phyloP scores from a whole-genome alignment of 2,888 invertebrate species.

The Epistrophella euchroma region DNA sequence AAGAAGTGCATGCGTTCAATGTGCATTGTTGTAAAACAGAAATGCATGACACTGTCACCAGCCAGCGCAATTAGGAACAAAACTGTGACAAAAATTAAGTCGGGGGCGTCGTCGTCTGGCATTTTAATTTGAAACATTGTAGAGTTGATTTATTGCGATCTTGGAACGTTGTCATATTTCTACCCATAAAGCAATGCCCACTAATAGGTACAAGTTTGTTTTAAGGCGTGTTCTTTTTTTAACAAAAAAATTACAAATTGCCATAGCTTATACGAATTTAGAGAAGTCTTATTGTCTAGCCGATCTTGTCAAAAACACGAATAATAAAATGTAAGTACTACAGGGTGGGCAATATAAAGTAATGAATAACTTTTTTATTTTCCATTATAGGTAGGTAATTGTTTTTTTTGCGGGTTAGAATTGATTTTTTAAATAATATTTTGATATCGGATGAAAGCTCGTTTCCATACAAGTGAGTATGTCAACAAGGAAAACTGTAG shows the following conservation, averaged over 20 bases:
- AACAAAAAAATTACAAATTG: conserved; percentile 2
- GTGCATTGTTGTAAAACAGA: conserved; percentile 36
- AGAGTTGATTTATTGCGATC: conserved; percentile 52
- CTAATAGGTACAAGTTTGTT: conserved; percentile 19
- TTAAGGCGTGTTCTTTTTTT: conserved; percentile 16
- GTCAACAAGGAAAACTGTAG: no score
- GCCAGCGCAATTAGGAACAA: conserved; percentile 67
- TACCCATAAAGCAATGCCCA: not conserved
- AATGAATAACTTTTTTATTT: no score
- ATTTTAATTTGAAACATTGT: conserved; percentile 56
- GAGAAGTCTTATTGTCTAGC: conserved; percentile 13
- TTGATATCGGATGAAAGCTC: no score
- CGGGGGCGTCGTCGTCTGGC: conserved; percentile 64
- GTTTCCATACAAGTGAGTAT: no score
- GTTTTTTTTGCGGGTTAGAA: no score
- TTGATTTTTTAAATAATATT: no score
- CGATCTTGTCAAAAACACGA: not conserved
- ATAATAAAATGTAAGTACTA: no score
- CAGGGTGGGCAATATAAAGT: no score
- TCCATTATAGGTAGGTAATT: no score
- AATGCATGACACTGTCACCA: conserved; percentile 21
- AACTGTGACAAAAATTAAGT: conserved; percentile 64
- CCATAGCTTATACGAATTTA: not conserved
- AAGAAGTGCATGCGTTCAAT: conserved; percentile 52
- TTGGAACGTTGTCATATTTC: conserved; percentile 22